Base-by-base conservation (phyloP, 1,140 invertebrate species). In the Cheumatopsyche charites region DNA sequence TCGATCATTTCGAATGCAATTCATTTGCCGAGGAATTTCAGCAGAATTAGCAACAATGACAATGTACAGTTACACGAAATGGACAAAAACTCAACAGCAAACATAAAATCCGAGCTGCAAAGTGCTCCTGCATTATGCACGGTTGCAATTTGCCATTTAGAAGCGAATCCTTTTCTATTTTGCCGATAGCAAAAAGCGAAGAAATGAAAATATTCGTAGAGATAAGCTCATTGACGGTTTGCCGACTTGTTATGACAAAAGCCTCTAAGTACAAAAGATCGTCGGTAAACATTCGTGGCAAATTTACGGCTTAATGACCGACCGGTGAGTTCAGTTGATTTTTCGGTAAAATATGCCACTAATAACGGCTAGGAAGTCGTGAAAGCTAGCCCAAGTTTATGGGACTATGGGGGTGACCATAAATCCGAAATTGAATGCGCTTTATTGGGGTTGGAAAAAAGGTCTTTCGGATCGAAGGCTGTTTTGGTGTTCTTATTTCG, bases 261-360 rank as follows among this genome's bases (percentile, higher is more conserved):
- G 47, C 47, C 47, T 17, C 3, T 36, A n/a, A 52, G 17, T 19
- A 52, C 47, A 52, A 52, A 17, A 15, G 47, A 7, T 15, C 19
- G 47, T 17, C 47, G 47, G 47, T 19, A 17, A 17, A 52, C 19
- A 19, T 52, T 52, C 19, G 15, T 15, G 13, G 47, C 13, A 19
- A 52, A 17, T 52, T 52, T 52, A 52, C 47, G 19, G 19, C 47
- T 52, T 52, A 52, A 52, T 52, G 47, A 19, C 47, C n/a, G 47
- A 17, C 15, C 47, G 47, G 19, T 15, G 19, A 52, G n/a, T 52
- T 52, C 15, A 52, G n/a, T 52, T 19, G 47, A 52, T 13, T 52
- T 52, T 52, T 52, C 13, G 47, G 47, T 36, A 36, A 36, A 36
- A 36, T 36, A 9, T 36, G 9, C 47, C 47, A 15, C 47, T 19